phyloP scores from a whole-genome alignment of 1,140 invertebrate genomes.

The Scaptodrosophila lebanonensis region DNA sequence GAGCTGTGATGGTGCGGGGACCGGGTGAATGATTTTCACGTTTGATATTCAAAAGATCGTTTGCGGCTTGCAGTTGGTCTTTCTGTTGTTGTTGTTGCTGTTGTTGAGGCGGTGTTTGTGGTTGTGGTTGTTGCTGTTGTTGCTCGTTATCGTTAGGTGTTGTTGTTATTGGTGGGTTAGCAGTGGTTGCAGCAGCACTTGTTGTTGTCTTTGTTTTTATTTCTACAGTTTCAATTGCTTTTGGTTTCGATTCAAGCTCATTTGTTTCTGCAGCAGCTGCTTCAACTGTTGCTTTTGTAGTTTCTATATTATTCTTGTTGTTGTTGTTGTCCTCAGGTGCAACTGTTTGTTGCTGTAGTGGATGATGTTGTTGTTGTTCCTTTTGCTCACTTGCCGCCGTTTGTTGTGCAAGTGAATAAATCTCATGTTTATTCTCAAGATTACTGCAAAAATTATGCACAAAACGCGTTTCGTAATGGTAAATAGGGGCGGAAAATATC shows the following conservation, averaged over 20 bases:
- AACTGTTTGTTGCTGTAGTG: conserved; percentile 29
- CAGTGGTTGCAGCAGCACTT: conserved; percentile 10
- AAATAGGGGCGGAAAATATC: conserved; percentile 14
- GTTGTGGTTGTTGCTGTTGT: conserved; percentile 16
- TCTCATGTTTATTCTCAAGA: conserved; percentile 90
- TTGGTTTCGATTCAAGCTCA: conserved; percentile 33
- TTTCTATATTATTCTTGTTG: conserved; percentile 35
- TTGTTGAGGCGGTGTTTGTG: not conserved
- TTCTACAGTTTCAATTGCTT: conserved; percentile 34
- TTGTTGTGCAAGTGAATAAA: conserved; percentile 87
- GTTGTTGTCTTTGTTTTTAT: conserved; percentile 22
- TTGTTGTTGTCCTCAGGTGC: conserved; percentile 25
- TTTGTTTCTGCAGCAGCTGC: conserved; percentile 8
- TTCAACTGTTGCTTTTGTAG: conserved; percentile 20
- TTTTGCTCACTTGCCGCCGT: conserved; percentile 73
- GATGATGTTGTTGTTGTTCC: conserved; percentile 34
- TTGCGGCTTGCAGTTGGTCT: conserved; percentile 30
- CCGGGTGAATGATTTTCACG: conserved; percentile 54
- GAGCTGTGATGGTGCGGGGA: conserved; percentile 56
- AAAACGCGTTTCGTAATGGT: conserved; percentile 58
- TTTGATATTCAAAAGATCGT: conserved; percentile 52
- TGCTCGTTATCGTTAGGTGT: conserved; percentile 5
- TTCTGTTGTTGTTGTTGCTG: conserved; percentile 17
- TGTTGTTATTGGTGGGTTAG: conserved; percentile 16
- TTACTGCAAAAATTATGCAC: conserved; percentile 83